These are phyloP conservation scores for Polyommatus iphigenia DNA, from an alignment of 2,888 invertebrate species.

Conservation along the genomic window DNA sequence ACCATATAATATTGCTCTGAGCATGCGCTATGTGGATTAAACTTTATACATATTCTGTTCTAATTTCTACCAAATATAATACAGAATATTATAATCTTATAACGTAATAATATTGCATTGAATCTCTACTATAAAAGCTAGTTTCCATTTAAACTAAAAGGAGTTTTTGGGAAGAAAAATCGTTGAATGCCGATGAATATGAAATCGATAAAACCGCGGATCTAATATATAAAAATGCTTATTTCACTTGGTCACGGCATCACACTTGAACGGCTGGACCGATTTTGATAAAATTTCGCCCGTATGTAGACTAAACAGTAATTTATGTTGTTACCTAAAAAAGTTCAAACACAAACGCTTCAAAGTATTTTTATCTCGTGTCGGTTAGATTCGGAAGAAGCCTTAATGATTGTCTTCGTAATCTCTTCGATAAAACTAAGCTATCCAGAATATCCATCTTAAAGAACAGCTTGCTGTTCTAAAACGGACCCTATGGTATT, in stretches of 20 bases:
- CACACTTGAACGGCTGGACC: too few relatives aligned
- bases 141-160: too few relatives aligned
- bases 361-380: background rate
- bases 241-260: too few relatives aligned
- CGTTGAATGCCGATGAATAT: too few relatives aligned
- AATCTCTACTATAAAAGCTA: too few relatives aligned
- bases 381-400: background rate
- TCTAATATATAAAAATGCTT: too few relatives aligned
- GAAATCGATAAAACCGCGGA: too few relatives aligned
- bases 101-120: too few relatives aligned
- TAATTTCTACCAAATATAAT: background rate
- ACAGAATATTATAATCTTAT: background rate
- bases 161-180: too few relatives aligned
- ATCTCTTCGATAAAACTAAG: conserved; percentile 9
- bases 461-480: background rate
- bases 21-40: background rate
- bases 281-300: background rate
- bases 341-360: background rate
- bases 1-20: conserved; percentile 8
- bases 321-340: too few relatives aligned
- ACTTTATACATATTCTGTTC: background rate
- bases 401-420: background rate
- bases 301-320: too few relatives aligned
- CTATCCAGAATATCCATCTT: conserved; percentile 7
- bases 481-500: background rate